Base-by-base conservation (phyloP, 92 coral and sea anemone species). In the Phymanthus crucifer region DNA sequence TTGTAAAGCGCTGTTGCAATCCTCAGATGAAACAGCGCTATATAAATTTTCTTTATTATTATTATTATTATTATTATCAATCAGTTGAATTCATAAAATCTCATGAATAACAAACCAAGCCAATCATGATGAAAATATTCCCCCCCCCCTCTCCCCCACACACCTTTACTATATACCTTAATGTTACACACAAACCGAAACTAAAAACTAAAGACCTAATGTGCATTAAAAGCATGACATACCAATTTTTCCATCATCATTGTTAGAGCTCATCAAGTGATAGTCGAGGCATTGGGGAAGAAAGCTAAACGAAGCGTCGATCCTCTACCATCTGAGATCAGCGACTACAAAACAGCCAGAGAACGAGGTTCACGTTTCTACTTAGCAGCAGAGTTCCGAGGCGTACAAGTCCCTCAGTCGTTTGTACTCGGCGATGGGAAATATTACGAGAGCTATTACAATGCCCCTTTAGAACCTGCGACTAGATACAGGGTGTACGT, bases 401-500 rank as follows among this genome's bases (percentile, higher is more conserved):
- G 87, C 17, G 14, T 58, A 12, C 21, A 21, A 32, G 32, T 80
- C 0, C 88, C 88, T 8, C 7, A 1, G 50, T 69, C 47, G n/a
- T 95, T 95, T 76, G 81, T 83, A 24, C 86, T 95, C 52, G 99
- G 99, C 2, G 93, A 95, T 70, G 94, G 90, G 37, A 40, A 87
- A 45, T 71, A 0, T 0, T 93, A 95, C 74, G 80, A 81, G 8
- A 80, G 45, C 2, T 95, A 89, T 54, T 13, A 52, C 37, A 95
- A 95, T 73, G 94, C 85, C 0, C 86, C 91, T 26, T 74, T 95
- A 29, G 64, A 93, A 58, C 90, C 99, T 32, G 78, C 72, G 16
- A 95, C 93, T 1, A 70, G 70, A 3, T 95, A 95, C 82, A 81
- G 80, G 12, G 93, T 87, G 35, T 79, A 87, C 57, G 61, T 91